Percentiles rank a stretch among this genome's conserved stretches.
Evolutionary conservation across 2,113 vertebrate species (phyloP).

Genomic region (Tachuris rubrigastra): DNA sequence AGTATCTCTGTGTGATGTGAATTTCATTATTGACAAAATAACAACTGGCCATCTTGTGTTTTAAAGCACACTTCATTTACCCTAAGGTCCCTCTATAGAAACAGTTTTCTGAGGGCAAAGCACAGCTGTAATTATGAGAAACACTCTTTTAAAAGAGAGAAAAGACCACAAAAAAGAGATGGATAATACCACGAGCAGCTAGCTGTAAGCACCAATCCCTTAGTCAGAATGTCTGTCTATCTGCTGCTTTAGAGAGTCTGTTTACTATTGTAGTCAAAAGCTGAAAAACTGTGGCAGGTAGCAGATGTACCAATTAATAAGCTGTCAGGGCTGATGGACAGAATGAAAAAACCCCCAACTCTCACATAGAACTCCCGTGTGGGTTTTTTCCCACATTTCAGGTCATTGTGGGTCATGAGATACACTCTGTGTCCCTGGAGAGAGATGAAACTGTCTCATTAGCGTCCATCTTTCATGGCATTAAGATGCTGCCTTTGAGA

Average conservation of each 20-base stretch:
- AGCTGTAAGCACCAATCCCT: neutral
- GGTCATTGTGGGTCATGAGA: slow-evolving; percentile 48
- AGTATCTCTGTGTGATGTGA: neutral
- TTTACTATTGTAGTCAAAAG: slow-evolving; percentile 22
- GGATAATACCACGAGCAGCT: neutral
- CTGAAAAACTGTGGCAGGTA: slow-evolving; percentile 53
- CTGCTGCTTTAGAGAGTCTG: neutral
- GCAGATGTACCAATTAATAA: slow-evolving; percentile 80
- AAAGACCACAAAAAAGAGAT: neutral
- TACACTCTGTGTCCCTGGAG: slow-evolving; percentile 31
- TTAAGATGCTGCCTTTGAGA: neutral
- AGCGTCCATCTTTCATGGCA: slow-evolving; percentile 54
- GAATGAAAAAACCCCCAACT: neutral
- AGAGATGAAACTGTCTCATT: slow-evolving; percentile 62
- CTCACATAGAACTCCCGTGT: neutral
- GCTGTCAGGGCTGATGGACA: slow-evolving; percentile 71
- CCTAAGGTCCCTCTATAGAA: neutral
- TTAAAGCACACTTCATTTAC: neutral
- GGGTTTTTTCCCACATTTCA: neutral
- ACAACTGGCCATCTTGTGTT: neutral
- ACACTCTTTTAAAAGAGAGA: neutral
- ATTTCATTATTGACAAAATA: neutral
- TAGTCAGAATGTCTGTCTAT: slow-evolving; percentile 7
- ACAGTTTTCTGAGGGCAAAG: neutral
- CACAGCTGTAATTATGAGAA: neutral